Percentiles rank a stretch among this genome's conserved stretches.
Conservation (phyloP, 2,888 invertebrate species). For the Rotaria socialis region DNA sequence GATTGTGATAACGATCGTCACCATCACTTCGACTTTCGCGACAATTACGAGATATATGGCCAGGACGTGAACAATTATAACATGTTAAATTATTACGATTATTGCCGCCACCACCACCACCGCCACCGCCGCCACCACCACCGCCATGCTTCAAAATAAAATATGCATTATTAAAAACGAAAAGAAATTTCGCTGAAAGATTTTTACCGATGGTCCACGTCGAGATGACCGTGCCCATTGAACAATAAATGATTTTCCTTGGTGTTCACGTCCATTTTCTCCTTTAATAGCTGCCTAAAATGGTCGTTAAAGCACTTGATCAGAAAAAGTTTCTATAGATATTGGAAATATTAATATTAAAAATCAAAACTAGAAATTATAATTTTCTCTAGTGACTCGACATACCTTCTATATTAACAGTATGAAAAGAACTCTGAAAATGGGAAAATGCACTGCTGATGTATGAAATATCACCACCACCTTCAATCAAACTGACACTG, state of each 20-base stretch:
- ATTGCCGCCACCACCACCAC: not conserved
- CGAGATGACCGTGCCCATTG: slow-evolving; percentile 43
- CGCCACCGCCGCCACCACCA: not conserved
- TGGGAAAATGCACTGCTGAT: not conserved
- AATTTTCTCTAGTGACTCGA: not conserved
- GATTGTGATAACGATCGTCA: not conserved
- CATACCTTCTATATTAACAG: not conserved
- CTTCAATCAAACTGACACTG: not conserved
- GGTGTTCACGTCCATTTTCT: slow-evolving; percentile 45
- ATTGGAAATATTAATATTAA: not conserved
- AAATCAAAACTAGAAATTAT: not conserved
- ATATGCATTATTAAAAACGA: not conserved
- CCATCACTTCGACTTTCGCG: not conserved
- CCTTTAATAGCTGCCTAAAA: slow-evolving; percentile 44
- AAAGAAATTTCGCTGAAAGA: not conserved
- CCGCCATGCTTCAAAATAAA: not conserved
- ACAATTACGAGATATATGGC: slow-evolving; percentile 17
- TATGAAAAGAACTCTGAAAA: not conserved
- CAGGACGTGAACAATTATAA: not conserved
- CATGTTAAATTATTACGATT: slow-evolving; percentile 11
- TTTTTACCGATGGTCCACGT: not conserved
- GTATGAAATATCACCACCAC: slow-evolving; percentile 13
- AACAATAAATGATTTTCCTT: slow-evolving; percentile 43
- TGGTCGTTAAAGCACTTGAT: not conserved
- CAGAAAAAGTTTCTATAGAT: too few species aligned